Base-by-base conservation (phyloP, 2,113 vertebrate genomes). In the Brienomyrus brachyistius region DNA sequence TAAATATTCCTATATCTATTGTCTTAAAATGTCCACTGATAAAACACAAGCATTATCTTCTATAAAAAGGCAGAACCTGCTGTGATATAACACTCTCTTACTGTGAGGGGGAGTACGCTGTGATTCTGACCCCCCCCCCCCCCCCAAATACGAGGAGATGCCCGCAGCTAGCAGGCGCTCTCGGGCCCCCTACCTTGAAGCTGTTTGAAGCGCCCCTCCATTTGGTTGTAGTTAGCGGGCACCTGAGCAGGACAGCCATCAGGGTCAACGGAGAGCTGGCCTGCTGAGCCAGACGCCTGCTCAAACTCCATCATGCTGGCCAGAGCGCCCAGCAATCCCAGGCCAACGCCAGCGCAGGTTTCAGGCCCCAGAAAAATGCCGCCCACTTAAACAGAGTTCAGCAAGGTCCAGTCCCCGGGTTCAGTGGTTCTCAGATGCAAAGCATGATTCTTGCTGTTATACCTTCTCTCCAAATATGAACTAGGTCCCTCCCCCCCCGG, bases 171-270 rank as follows among this genome's bases (percentile, higher is more conserved):
- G 70, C 31, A 40, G 70, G 15, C 10, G 11, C 70, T 40, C 70
- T 15, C 4, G 3, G 35, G n/a, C 35, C 96, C 35, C 96, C 96
- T 97, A 99, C 98, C 98, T 98, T 99, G 98, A 0, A 99, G 95
- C 93, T 99, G 98, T 91, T 99, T 99, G 94, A 99, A 98, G 74
- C 98, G 94, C 21, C 98, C 98, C 92, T 99, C 98, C 94, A 99
- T 95, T 94, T 98, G 97, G 92, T 98, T 98, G 93, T 98, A 99
- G 96, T 98, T 98, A 94, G 97, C 98, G 0, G 95, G 96, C n/a
- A 97, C 97, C 94, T 97, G 97, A 89, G 95, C 94, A 0, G 94
- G 48, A 45, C 43, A 21, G 7, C 94, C 93, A 0, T 77, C 88
- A 0, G 94, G 94, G 3, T 93, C 92, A 0, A 96, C 94, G 45